Evolutionary conservation across 2,888 invertebrate species (phyloP).

Genomic region (Lapara coniferarum): DNA sequence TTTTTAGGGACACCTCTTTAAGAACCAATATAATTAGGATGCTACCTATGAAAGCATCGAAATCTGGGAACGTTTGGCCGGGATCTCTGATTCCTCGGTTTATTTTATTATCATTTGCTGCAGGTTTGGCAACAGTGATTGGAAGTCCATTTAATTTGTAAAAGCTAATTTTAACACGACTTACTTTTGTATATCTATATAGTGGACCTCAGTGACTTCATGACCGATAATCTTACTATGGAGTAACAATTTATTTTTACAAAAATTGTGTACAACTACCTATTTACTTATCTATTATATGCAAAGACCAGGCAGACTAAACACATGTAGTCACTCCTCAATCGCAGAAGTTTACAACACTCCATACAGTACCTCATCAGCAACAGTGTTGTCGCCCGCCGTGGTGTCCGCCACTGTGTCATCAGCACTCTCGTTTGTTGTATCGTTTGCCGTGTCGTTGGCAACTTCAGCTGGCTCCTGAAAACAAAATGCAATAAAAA

Average conservation of each 20-base stretch:
- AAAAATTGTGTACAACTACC: too few species aligned
- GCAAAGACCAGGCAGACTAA: background rate
- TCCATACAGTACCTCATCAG: slow-evolving; percentile 54
- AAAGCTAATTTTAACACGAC: too few species aligned
- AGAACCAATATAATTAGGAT: too few species aligned
- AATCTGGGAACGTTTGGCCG: too few species aligned
- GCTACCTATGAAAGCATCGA: too few species aligned
- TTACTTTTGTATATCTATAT: too few species aligned
- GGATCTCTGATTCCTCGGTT: too few species aligned
- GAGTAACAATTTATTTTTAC: background rate
- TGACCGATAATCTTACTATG: background rate
- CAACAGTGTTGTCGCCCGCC: slow-evolving; percentile 59
- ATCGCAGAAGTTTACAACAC: background rate
- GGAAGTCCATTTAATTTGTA: too few species aligned
- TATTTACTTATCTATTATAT: background rate
- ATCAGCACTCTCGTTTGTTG: slow-evolving; percentile 57
- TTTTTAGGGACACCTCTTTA: too few species aligned
- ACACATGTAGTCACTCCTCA: background rate
- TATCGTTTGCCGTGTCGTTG: slow-evolving; percentile 59
- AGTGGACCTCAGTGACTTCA: too few species aligned
- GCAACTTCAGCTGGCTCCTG: slow-evolving; percentile 41
- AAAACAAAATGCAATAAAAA: background rate
- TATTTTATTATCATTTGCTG: too few species aligned
- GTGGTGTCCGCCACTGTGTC: slow-evolving; percentile 62
- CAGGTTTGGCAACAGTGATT: too few species aligned